phyloP scores from a whole-genome alignment of 2,888 invertebrate genomes.

The Drosophila kokeensis region DNA sequence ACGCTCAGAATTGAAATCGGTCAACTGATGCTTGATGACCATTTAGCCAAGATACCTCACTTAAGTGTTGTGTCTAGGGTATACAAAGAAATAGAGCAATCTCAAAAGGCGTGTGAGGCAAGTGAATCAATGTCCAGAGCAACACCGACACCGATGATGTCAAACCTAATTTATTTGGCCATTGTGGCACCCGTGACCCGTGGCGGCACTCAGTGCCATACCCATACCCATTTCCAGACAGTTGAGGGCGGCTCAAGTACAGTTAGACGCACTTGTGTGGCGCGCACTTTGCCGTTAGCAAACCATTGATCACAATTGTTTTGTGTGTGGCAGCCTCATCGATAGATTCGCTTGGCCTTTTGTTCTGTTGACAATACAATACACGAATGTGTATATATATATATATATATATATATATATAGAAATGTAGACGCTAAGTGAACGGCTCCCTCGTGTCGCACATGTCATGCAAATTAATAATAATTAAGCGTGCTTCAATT shows the following conservation, averaged over 20 bases:
- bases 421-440: conserved; percentile 44
- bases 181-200: conserved; percentile 51
- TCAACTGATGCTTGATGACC: background rate
- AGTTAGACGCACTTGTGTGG: conserved; percentile 60
- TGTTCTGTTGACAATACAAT: conserved; percentile 38
- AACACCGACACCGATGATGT: conserved; percentile 54
- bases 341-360: conserved; percentile 55
- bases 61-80: conserved; percentile 13
- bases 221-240: conserved; percentile 9
- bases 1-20: rapidly evolving
- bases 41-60: background rate
- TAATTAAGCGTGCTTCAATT: conserved; percentile 71
- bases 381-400: background rate
- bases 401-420: background rate
- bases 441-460: conserved; percentile 50
- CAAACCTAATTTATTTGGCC: conserved; percentile 54
- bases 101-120: conserved; percentile 26
- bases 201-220: conserved; percentile 42
- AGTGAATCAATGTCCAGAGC: conserved; percentile 34
- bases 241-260: conserved; percentile 40
- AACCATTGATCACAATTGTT: conserved; percentile 66
- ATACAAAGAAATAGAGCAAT: conserved; percentile 28
- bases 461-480: conserved; percentile 77
- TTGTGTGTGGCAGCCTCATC: conserved; percentile 41
- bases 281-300: conserved; percentile 41